These are phyloP conservation scores for Auanema freiburgensis DNA, from an alignment of 2,888 invertebrate genomes.

Conservation along the genomic window DNA sequence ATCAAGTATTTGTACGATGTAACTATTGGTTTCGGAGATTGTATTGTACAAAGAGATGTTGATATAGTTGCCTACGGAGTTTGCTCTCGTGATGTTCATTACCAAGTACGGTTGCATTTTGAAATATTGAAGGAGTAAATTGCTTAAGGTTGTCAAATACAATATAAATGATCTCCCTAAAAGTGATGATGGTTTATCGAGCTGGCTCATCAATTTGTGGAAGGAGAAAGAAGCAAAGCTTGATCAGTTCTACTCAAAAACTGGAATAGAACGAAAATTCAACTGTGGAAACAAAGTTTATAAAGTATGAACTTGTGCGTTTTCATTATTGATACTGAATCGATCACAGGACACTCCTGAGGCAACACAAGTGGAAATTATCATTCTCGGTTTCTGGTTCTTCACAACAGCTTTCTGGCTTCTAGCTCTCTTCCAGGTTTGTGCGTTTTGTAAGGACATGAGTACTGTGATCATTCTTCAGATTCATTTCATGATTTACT, in stretches of 20 bases:
- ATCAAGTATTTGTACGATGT: slow-evolving; percentile 81
- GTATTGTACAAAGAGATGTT: slow-evolving; percentile 77
- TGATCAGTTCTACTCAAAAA: slow-evolving; percentile 35
- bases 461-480: slow-evolving; percentile 19
- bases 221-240: slow-evolving; percentile 65
- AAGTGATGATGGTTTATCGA: slow-evolving; percentile 57
- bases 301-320: slow-evolving; percentile 12
- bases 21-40: slow-evolving; percentile 77
- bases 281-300: slow-evolving; percentile 27
- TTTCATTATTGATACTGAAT: neutral
- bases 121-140: neutral
- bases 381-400: slow-evolving; percentile 49
- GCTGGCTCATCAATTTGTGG: slow-evolving; percentile 66
- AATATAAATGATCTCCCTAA: slow-evolving; percentile 51
- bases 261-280: slow-evolving; percentile 25
- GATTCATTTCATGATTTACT: slow-evolving; percentile 37
- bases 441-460: too few species aligned
- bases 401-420: slow-evolving; percentile 55
- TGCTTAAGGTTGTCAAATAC: slow-evolving; percentile 45
- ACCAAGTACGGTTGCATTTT: slow-evolving; percentile 73
- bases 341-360: neutral
- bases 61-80: slow-evolving; percentile 74
- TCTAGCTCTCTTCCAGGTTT: slow-evolving; percentile 37
- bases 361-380: slow-evolving; percentile 25
- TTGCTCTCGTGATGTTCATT: slow-evolving; percentile 78